Evolutionary conservation across 2,888 invertebrate genomes (phyloP).

Genomic region (Drosophila nr. fundita): DNA sequence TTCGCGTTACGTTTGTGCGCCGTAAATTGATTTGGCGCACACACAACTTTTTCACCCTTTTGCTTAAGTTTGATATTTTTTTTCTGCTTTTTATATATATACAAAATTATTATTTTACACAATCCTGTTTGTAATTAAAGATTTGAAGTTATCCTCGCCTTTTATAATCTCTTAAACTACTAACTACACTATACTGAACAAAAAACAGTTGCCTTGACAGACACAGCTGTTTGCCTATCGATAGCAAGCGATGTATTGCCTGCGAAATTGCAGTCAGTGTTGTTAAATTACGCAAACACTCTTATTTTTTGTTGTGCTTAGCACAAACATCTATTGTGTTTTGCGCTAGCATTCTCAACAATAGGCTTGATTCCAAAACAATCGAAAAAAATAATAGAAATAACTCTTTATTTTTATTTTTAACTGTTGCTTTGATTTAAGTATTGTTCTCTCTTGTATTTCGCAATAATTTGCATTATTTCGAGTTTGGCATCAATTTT

Average conservation of each 20-base stretch:
- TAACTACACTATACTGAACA: slow-evolving; percentile 17
- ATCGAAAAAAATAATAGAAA: neutral
- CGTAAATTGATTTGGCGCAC: slow-evolving; percentile 72
- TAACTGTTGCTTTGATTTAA: slow-evolving; percentile 39
- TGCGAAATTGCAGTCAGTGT: slow-evolving; percentile 25
- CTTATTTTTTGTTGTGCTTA: slow-evolving; percentile 51
- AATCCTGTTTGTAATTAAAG: slow-evolving; percentile 3
- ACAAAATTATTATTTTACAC: slow-evolving; percentile 18
- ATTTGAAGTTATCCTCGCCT: slow-evolving; percentile 29
- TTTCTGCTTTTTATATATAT: slow-evolving; percentile 5
- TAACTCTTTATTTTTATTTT: slow-evolving; percentile 10
- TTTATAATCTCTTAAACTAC: slow-evolving; percentile 39
- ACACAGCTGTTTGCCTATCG: slow-evolving; percentile 29
- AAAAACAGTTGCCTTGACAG: slow-evolving; percentile 28
- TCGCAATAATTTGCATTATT: slow-evolving; percentile 58
- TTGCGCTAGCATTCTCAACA: slow-evolving; percentile 49
- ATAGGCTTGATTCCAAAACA: neutral
- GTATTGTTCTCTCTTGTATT: slow-evolving; percentile 53
- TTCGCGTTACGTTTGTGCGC: slow-evolving; percentile 68
- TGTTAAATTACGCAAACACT: slow-evolving; percentile 6
- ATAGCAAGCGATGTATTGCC: slow-evolving; percentile 14
- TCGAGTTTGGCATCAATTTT: slow-evolving; percentile 58
- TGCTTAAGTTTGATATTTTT: neutral
- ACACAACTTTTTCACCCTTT: slow-evolving; percentile 29
- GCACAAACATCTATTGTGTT: slow-evolving; percentile 18